Conservation (phyloP, 2,113 vertebrate genomes). For the Ondatra zibethicus region DNA sequence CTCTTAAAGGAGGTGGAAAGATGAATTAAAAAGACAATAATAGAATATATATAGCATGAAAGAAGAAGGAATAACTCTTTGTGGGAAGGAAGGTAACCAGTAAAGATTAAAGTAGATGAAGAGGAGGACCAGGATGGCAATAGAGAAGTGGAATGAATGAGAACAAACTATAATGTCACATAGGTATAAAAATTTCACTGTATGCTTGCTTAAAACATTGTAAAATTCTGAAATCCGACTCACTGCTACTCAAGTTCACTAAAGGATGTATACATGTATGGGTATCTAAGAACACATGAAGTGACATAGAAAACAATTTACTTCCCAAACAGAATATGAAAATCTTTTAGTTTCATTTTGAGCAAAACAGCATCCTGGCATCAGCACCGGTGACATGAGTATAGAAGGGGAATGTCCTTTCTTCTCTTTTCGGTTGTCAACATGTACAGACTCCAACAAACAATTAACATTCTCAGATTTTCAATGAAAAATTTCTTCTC, state of each 20-base stretch:
- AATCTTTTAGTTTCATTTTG: slow-evolving; percentile 4
- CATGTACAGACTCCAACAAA: slow-evolving; percentile 21
- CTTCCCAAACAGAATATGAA: not conserved
- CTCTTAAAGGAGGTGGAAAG: not conserved
- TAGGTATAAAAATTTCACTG: not conserved
- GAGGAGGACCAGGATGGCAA: not conserved
- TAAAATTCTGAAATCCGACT: slow-evolving; percentile 34
- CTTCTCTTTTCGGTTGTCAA: not conserved
- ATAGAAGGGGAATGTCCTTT: slow-evolving; percentile 20
- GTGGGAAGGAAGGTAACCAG: not conserved
- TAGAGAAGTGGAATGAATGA: not conserved
- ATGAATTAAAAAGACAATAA: not conserved
- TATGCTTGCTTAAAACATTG: not conserved
- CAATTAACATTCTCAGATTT: slow-evolving; percentile 8
- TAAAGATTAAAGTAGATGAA: too few relatives aligned
- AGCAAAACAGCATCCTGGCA: not conserved
- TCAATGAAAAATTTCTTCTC: not conserved
- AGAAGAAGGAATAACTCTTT: not conserved
- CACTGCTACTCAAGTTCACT: not conserved
- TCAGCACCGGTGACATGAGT: not conserved
- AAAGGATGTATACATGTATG: not conserved
- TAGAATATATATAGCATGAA: not conserved
- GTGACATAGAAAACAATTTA: slow-evolving; percentile 19
- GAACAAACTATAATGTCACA: not conserved
- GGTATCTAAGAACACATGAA: not conserved